Evolutionary conservation across 2,797 vertebrate genomes (phyloP), one percentile per base, ranked within the genome.

Genomic region (Microcaecilia unicolor): DNA sequence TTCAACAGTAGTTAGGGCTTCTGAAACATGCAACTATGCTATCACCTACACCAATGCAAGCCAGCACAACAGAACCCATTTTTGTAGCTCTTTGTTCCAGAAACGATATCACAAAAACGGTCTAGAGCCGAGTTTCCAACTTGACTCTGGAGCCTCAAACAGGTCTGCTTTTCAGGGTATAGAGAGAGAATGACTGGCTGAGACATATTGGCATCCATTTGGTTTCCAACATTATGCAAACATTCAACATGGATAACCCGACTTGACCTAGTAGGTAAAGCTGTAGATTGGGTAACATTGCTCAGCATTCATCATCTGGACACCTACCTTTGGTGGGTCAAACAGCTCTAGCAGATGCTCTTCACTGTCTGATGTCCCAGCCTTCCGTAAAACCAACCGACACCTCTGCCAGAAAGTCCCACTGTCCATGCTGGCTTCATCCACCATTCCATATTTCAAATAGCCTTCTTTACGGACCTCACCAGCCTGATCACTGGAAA

Each of bases 281-380:
- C n/a, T n/a, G n/a, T n/a, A 8, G 25, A 16, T 15, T 7, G n/a
- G 15, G n/a, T 7, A n/a, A 12, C 10, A 4, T 23, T 9, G 25
- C 25, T n/a, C 12, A 25, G 25, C 6, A 8, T 12, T 3, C 15
- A 11, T 6, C 16, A 15, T n/a, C n/a, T 3, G 10, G 11, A 10
- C 9, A 18, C 80, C 55, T 88, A 97, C 93, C 91, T 97, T 98
- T 51, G 93, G 93, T 0, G 93, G 93, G 70, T 96, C 92, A 6
- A 91, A 97, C 48, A 98, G 87, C 65, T 97, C 90, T 61, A 98
- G 64, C 54, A 87, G 59, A 10, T 83, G 87, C 15, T 72, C 78
- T 18, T 85, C 83, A 48, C 56, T 62, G 0, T 61, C 61, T 0
- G 49, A 34, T 18, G 44, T 59, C 4, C 37, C 59, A 10, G 51